Evolutionary conservation across 1,140 invertebrate species (phyloP), one percentile per base, ranked within the genome.

Genomic region (Procambarus virginalis): DNA sequence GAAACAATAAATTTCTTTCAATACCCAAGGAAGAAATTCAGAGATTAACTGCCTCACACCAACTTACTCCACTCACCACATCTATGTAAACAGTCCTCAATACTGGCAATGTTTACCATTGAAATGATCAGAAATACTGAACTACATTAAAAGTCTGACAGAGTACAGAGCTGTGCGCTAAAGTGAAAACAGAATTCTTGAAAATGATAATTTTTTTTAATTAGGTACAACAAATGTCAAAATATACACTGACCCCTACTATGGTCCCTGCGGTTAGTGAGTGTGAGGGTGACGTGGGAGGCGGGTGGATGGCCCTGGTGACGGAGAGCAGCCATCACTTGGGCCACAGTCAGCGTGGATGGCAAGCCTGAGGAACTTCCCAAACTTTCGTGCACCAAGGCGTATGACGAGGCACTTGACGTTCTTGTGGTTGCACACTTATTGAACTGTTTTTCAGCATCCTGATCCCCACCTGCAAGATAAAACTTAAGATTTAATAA

Each of bases 311-410:
- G 88, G 34, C 88, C 88, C n/a, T 89, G 81, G n/a, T 89, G 88
- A 45, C 88, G 88, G 48, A 89, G 76, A 8, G 88, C 81, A 55
- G 88, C 81, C 88, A 89, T 89, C 68, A 89, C 70, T 81, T 89
- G 88, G 58, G 88, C 88, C 82, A 89, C 88, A 68, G 88, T 89
- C 14, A 89, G 81, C 14, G 55, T 78, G 34, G 88, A 78, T 22
- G 88, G 88, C 46, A 89, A 48, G n/a, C 88, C 88, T 22, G 88
- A 83, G 14, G 82, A 78, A 22, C 60, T 76, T 49, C 88, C 88
- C 34, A 84, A 64, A 22, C 81, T 89, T 34, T 89, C 88, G 20
- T 89, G 88, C 3, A 89, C 88, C 75, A 89, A 12, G n/a, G 75
- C 82, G 34, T 89, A 89, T 17, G 88, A 84, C 3, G 88, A 77